Conservation (phyloP, 2,888 invertebrate species). For the Nesidiocoris tenuis region DNA sequence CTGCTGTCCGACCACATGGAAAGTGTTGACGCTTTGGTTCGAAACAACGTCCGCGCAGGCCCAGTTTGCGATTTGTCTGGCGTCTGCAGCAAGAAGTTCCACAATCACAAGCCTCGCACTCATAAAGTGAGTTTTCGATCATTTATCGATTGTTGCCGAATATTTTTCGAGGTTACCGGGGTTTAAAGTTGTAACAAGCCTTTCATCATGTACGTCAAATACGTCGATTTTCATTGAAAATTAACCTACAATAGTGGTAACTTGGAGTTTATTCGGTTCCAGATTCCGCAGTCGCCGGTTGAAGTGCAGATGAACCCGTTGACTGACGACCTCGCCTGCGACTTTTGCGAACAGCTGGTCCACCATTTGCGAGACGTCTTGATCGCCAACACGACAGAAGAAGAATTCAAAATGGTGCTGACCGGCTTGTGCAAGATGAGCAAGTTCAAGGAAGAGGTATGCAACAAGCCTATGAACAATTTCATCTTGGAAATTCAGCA, state of each 20-base stretch:
- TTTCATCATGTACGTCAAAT: no score
- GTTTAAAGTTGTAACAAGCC: no score
- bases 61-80: constrained; percentile 76
- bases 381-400: constrained; percentile 79
- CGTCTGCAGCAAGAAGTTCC: constrained; percentile 60
- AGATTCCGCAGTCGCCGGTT: constrained; percentile 1
- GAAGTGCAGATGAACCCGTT: constrained; percentile 6
- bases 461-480: no score
- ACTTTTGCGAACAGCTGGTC: constrained; percentile 81
- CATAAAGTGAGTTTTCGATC: background rate
- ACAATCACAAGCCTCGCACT: constrained; percentile 38
- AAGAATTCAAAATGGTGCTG: constrained; percentile 72
- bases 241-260: no score
- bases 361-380: constrained; percentile 75
- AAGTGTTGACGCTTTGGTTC: constrained; percentile 29
- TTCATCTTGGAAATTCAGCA: no score
- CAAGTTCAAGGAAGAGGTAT: constrained; percentile 65
- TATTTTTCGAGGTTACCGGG: no score
- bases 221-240: no score
- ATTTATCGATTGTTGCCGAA: background rate
- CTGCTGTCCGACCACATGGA: constrained; percentile 62
- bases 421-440: constrained; percentile 72
- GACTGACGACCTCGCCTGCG: constrained; percentile 71
- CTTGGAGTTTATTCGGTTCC: background rate
- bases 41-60: constrained; percentile 58